phyloP scores from a whole-genome alignment of 92 coral and sea anemone genomes.

The Zoanthus solanderi region DNA sequence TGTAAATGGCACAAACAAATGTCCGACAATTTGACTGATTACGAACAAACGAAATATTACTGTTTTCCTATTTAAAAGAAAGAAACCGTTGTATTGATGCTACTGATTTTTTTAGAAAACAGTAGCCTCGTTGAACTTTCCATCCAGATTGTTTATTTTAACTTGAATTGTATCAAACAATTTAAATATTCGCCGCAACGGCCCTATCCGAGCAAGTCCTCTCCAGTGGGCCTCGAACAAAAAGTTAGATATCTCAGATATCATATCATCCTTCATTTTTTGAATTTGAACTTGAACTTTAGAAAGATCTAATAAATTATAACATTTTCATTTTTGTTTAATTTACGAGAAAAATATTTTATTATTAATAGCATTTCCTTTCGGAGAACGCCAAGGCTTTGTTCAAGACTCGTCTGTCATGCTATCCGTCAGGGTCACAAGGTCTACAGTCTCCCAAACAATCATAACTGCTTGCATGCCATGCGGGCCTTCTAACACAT shows the following conservation, averaged over 20 bases:
- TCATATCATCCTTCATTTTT: background rate
- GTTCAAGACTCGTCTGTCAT: constrained; percentile 10
- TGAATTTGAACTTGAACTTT: background rate
- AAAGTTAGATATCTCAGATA: background rate
- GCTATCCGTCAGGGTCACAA: constrained; percentile 17
- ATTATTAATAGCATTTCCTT: background rate
- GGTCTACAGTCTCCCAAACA: constrained; percentile 1
- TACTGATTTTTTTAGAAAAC: background rate
- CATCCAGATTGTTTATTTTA: background rate
- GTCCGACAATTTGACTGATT: background rate
- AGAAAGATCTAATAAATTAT: background rate
- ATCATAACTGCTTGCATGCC: constrained; percentile 14
- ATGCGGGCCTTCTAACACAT: background rate
- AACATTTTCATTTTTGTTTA: background rate
- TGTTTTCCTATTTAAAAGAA: background rate
- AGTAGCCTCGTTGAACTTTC: background rate
- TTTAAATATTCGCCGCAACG: background rate
- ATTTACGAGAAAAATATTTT: background rate
- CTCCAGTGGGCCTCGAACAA: background rate
- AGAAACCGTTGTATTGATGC: background rate
- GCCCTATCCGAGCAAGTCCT: background rate
- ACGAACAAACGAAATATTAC: background rate
- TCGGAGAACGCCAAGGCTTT: constrained; percentile 19
- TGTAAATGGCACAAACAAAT: background rate
- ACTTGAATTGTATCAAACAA: background rate